phyloP scores from a whole-genome alignment of 2,113 vertebrate genomes.

The Paraplagusia blochii region DNA sequence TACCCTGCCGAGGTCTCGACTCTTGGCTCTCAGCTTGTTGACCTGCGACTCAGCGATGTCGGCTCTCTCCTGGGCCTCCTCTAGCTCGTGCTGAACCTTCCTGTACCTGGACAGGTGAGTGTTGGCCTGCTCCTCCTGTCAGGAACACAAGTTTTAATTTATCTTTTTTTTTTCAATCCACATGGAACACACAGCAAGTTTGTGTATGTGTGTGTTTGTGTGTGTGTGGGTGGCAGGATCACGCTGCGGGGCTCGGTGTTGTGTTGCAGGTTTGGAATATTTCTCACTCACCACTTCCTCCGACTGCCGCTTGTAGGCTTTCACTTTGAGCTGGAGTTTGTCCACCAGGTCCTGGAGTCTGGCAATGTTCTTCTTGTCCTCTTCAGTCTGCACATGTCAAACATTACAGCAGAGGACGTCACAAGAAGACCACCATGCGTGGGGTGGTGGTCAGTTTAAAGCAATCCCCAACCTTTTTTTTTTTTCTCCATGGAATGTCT shows the following conservation, averaged over 20 bases:
- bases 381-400: conserved; percentile 64
- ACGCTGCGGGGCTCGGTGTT: conserved; percentile 5
- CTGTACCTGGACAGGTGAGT: conserved; percentile 70
- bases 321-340: conserved; percentile 80
- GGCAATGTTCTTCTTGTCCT: conserved; percentile 74
- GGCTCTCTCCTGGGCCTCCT: conserved; percentile 79
- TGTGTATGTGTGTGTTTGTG: neutral
- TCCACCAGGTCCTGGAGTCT: conserved; percentile 79
- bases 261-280: conserved; percentile 13
- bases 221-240: neutral
- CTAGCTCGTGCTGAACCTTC: conserved; percentile 80
- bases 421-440: neutral
- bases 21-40: conserved; percentile 75
- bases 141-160: neutral
- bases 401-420: conserved; percentile 5
- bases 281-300: conserved; percentile 75
- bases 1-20: conserved; percentile 55
- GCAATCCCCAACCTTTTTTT: too few species aligned
- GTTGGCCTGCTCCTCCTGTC: conserved; percentile 71
- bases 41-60: conserved; percentile 81
- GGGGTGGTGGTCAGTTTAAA: too few species aligned
- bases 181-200: too few species aligned
- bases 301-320: conserved; percentile 75
- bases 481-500: too few species aligned
- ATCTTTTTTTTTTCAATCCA: neutral